These are phyloP conservation scores for Corvus hawaiiensis DNA, from an alignment of 2,113 vertebrate genomes.

Conservation along the genomic window DNA sequence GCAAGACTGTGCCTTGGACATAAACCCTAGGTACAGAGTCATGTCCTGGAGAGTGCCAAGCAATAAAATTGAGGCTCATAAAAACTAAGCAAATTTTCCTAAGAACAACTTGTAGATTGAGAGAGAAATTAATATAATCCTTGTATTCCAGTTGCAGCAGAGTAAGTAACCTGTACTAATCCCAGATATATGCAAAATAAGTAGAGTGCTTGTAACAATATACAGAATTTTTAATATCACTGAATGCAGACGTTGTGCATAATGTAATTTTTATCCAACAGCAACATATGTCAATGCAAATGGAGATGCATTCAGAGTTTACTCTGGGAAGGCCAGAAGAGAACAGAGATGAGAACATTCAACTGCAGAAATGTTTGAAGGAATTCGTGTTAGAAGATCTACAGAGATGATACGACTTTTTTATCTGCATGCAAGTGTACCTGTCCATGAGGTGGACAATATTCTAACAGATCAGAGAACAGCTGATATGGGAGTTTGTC, in stretches of 20 bases:
- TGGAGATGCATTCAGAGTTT: background rate
- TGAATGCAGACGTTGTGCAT: background rate
- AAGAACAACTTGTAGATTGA: background rate
- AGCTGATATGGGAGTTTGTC: background rate
- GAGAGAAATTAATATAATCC: background rate
- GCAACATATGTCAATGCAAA: background rate
- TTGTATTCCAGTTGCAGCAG: background rate
- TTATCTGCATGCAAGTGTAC: background rate
- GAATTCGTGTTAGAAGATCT: background rate
- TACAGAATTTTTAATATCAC: background rate
- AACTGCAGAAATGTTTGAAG: background rate
- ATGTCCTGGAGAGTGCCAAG: background rate
- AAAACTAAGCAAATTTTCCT: background rate
- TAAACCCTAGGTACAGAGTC: background rate
- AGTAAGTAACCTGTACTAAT: background rate
- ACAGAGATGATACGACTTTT: background rate
- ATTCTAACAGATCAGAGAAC: background rate
- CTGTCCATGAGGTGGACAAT: background rate
- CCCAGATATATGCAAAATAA: background rate
- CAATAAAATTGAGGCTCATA: background rate
- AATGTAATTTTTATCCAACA: conserved; percentile 3
- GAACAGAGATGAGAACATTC: background rate
- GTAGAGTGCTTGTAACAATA: background rate
- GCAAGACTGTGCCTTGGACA: background rate
- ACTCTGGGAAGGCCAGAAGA: background rate